Base-by-base conservation (phyloP, 2,113 vertebrate species). In the Malurus cyaneus region DNA sequence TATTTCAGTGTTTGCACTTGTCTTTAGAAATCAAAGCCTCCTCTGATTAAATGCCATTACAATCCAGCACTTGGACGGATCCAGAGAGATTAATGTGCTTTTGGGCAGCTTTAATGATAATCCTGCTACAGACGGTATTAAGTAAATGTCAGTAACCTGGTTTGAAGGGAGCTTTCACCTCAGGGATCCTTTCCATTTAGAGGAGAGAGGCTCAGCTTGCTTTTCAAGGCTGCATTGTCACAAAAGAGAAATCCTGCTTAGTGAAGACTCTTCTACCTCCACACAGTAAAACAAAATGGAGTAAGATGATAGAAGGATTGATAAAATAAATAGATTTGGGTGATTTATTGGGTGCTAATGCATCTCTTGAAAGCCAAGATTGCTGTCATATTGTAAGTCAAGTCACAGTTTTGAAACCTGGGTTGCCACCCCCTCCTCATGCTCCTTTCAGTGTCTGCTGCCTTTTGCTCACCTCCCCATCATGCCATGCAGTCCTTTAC, bases 1-100 rank as follows among this genome's bases (percentile, higher is more conserved):
- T 95, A 92, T 95, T 89, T 95, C 89, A 92, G 67, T 96, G 94
- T 96, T 96, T 95, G 93, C 86, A 95, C 86, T 94, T 95, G 85
- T 97, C 97, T 96, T 96, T 95, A 95, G 97, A 97, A 97, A 96
- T 96, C 98, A 97, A 96, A 98, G 92, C 91, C 96, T 94, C 89
- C 89, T 93, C 97, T 94, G 93, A 97, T 96, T 96, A 97, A 97
- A 97, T 95, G 64, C 93, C 95, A 94, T 94, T 93, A 96, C 91
- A 94, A 96, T 92, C 92, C 95, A 95, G 93, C 81, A 49, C 92
- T 96, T 69, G 86, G 85, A 94, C 2, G 81, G 92, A 96, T 95
- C 96, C 94, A 92, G 92, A 93, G 94, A 97, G 94, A 97, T 96
- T 94, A 96, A 96, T 95, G 89, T 94, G 94, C 94, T 97, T 97